Evolutionary conservation across 2,113 vertebrate genomes (phyloP).

Genomic region (Pleuronectes platessa): DNA sequence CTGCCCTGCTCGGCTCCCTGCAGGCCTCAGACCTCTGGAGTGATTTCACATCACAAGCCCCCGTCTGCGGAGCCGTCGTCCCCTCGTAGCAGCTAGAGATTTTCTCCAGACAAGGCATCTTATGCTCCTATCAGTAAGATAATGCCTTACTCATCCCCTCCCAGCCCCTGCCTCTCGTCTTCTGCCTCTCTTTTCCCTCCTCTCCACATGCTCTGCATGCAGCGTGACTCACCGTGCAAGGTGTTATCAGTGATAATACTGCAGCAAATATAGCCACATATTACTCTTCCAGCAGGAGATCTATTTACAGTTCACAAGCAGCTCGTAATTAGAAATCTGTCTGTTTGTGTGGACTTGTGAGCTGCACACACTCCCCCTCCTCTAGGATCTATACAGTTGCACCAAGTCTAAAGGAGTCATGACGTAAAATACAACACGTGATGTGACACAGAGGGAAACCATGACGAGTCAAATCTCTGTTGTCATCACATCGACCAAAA

Average conservation of each 20-base stretch:
- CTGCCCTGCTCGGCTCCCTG: constrained; percentile 31
- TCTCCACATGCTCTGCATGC: constrained; percentile 45
- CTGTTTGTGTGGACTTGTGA: background rate
- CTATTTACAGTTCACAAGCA: constrained; percentile 39
- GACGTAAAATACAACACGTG: background rate
- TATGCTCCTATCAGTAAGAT: constrained; percentile 57
- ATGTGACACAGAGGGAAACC: background rate
- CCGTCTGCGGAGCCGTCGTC: constrained; percentile 35
- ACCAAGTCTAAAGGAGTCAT: background rate
- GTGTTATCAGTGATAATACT: constrained; percentile 49
- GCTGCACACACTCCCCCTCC: background rate
- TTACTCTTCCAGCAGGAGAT: constrained; percentile 7
- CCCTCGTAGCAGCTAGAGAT: constrained; percentile 51
- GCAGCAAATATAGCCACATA: constrained; percentile 36
- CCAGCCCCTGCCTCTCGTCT: background rate
- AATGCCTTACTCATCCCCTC: constrained; percentile 23
- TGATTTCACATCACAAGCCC: constrained; percentile 43
- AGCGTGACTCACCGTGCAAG: constrained; percentile 46
- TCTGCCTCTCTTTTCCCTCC: background rate
- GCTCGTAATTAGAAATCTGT: constrained; percentile 43
- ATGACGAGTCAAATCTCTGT: too few species aligned
- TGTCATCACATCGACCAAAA: too few species aligned
- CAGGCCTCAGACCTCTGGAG: constrained; percentile 40
- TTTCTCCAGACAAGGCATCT: constrained; percentile 53
- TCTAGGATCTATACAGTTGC: background rate